Conservation (phyloP, 2,888 invertebrate species). For the Tuberolachnus salignus region DNA sequence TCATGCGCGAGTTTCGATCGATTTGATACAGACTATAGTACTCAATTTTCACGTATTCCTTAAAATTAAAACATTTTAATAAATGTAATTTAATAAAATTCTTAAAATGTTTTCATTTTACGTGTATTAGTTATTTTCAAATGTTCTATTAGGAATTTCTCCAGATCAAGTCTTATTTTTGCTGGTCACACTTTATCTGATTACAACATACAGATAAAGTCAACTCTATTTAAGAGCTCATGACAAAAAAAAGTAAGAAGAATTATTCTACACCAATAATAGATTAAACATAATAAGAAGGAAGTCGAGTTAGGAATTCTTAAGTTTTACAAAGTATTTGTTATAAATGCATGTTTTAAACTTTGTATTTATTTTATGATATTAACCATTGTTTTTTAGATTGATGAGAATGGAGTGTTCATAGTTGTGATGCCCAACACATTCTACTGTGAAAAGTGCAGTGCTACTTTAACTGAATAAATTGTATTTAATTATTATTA, state of each 20-base stretch:
- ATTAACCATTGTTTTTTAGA: conserved; percentile 68
- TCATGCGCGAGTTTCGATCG: no score
- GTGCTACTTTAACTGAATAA: conserved; percentile 75
- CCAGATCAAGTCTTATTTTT: conserved; percentile 88
- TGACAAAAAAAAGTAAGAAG: conserved; percentile 99
- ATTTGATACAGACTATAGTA: no score
- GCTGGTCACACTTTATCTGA: conserved; percentile 91
- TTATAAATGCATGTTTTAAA: no score
- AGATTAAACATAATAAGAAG: conserved; percentile 99
- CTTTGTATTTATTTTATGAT: not conserved
- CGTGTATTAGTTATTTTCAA: no score
- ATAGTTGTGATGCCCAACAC: conserved; percentile 99
- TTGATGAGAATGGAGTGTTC: conserved; percentile 98
- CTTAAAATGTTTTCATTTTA: no score
- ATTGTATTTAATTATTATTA: conserved; percentile 11
- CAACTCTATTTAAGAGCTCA: conserved; percentile 92
- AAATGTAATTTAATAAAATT: no score
- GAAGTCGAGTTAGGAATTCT: conserved; percentile 99
- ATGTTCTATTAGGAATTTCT: conserved; percentile 72
- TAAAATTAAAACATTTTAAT: no score
- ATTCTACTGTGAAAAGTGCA: conserved; percentile 99
- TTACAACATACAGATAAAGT: conserved; percentile 94
- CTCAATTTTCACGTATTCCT: no score
- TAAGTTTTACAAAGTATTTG: conserved; percentile 99
- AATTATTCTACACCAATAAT: conserved; percentile 99